Base-by-base conservation (phyloP, 1,140 invertebrate species). In the Pseudomyrmex pallidus region DNA sequence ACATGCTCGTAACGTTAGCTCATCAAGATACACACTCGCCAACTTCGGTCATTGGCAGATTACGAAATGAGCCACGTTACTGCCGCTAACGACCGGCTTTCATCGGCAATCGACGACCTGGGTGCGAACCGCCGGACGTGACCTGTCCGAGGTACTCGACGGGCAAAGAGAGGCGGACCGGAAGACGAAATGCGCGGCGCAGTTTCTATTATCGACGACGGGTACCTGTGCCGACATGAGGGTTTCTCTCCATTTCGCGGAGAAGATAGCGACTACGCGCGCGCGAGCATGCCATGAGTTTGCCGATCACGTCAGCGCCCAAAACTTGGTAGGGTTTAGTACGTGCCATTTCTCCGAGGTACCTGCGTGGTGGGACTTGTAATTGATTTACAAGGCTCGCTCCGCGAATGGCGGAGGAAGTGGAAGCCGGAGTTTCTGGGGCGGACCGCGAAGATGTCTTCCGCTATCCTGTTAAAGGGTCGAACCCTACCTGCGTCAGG, bases 371-470 rank as follows among this genome's bases (percentile, higher is more conserved):
- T 77, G 90, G 87, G 87, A 90, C 87, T 92, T 88, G 92, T 93
- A 94, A 94, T 93, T 94, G 93, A 93, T 93, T 94, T 94, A 94
- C 92, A 91, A 91, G 91, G 87, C 88, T 90, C 89, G 86, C 86
- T 80, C 84, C 85, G 57, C 83, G 77, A 85, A 76, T 82, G 86
- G 70, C 76, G 83, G 61, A 83, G 61, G 46, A 83, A 56, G 59
- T 67, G 48, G 63, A 13, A 77, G 52, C 13, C 48, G 56, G 67
- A 62, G 87, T 84, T 88, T 85, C 82, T 46, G 17, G 66, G 15
- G 52, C 87, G 50, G 64, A 85, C 83, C 56, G 74, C 48, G 50
- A 56, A 62, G 76, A 73, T 77, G 68, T 84, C 85, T 87, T 87
- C 68, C 74, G 46, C 35, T 59, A 76, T 74, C 77, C 74, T 74